Evolutionary conservation across 2,888 invertebrate genomes (phyloP).

Genomic region (Synanthedon tipuliformis): DNA sequence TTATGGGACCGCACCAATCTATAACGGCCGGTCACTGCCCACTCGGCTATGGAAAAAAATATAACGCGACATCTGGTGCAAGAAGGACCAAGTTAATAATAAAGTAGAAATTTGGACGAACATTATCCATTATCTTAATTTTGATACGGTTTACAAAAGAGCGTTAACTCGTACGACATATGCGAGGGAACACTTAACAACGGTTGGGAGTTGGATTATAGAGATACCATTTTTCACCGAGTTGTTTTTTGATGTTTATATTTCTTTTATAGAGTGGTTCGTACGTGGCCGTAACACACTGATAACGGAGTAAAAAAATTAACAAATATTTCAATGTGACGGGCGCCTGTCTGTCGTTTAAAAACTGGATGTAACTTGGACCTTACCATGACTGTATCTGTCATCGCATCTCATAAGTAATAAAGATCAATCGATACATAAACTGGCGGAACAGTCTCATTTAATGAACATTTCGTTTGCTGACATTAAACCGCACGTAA

Average conservation of each 20-base stretch:
- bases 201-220: slow-evolving; percentile 26
- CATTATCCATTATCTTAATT: slow-evolving; percentile 67
- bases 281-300: slow-evolving; percentile 3
- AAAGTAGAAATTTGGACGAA: slow-evolving; percentile 56
- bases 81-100: slow-evolving; percentile 42
- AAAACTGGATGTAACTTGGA: slow-evolving; percentile 1
- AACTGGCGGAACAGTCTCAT: not conserved
- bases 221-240: slow-evolving; percentile 10
- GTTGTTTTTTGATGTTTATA: slow-evolving; percentile 9
- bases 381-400: slow-evolving; percentile 11
- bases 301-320: slow-evolving; percentile 4
- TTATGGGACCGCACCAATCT: slow-evolving; percentile 51
- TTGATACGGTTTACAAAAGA: slow-evolving; percentile 64
- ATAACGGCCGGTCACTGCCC: slow-evolving; percentile 50
- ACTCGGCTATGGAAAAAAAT: slow-evolving; percentile 30
- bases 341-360: not conserved
- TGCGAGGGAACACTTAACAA: slow-evolving; percentile 33
- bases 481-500: not conserved
- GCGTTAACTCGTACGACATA: slow-evolving; percentile 58
- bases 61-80: slow-evolving; percentile 53
- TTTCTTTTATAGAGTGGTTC: slow-evolving; percentile 7
- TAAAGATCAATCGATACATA: slow-evolving; percentile 16
- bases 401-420: slow-evolving; percentile 14
- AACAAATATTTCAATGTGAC: slow-evolving; percentile 2
- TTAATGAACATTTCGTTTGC: not conserved